Base-by-base conservation (phyloP, 2,797 vertebrate species). In the Menidia menidia region DNA sequence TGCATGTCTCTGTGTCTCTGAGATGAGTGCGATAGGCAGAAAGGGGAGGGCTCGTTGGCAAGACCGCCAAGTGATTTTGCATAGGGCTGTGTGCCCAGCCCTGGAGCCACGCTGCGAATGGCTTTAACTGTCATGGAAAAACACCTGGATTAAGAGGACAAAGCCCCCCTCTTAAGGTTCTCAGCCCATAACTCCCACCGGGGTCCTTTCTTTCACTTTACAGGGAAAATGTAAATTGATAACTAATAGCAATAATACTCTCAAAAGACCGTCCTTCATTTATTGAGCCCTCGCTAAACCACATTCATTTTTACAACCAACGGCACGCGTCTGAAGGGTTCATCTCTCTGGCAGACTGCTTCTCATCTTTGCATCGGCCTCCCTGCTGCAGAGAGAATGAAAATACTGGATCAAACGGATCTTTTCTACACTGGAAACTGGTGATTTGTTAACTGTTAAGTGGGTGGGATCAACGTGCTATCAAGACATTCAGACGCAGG, bases 121-220 rank as follows among this genome's bases (percentile, higher is more conserved):
- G 78, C 85, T 94, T 81, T 88, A 95, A 95, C 94, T 88, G 94
- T 88, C 93, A 92, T 70, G 90, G 91, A 93, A 94, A 94, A 94
- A 94, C 94, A 94, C 94, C 94, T 94, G 94, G 89, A 93, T 92
- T 92, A 93, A 91, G 89, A 92, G 73, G 73, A 74, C 51, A 91
- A 89, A 91, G 85, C 72, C 78, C 88, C 89, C 71, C 31, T 19
- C 44, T 42, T 32, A 0, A 14, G 16, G 35, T 60, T 72, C 70
- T 32, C 35, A 39, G 10, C 10, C 35, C 7, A 10, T 39, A 10
- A 39, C 6, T 39, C 35, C 60, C 41, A 35, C n/a, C 0, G 62
- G 32, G 52, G 52, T 30, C 8, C 3, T 42, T 65, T 42, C 39
- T 64, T 56, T 60, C 3, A 53, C 31, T n/a, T 25, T 31, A 12